These are phyloP conservation scores for Lochmaea capreae DNA, from an alignment of 2,888 invertebrate species.

Conservation along the genomic window DNA sequence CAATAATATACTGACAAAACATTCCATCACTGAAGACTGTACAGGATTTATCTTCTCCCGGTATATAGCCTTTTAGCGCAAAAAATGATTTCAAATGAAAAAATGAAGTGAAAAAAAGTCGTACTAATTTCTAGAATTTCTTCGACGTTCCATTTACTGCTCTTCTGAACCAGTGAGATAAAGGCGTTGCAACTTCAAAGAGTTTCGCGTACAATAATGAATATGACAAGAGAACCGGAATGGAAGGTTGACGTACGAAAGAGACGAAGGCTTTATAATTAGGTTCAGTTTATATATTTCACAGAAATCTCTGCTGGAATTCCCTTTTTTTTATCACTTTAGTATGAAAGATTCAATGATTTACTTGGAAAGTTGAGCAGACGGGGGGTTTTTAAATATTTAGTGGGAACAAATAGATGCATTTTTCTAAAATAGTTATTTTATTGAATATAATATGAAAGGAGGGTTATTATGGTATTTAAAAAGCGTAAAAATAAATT, in stretches of 20 bases:
- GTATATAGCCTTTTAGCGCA: background rate
- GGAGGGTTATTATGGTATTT: no score
- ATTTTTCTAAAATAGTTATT: no score
- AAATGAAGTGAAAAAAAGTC: constrained; percentile 10
- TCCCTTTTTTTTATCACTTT: constrained; percentile 19
- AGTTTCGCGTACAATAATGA: constrained; percentile 27
- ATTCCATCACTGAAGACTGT: no score
- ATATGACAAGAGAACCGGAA: constrained; percentile 26
- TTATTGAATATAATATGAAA: no score
- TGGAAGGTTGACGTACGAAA: constrained; percentile 16
- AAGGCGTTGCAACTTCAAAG: constrained; percentile 26
- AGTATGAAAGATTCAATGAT: constrained; percentile 1
- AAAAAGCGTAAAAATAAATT: no score
- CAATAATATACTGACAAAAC: no score
- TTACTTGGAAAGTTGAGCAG: background rate
- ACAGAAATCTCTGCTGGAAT: constrained; percentile 17
- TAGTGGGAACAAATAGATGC: no score
- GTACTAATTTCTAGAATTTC: constrained; percentile 22
- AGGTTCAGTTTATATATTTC: constrained; percentile 28
- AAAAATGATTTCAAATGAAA: constrained; percentile 4
- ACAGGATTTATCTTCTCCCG: no score
- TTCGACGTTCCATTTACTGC: constrained; percentile 25
- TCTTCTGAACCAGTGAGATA: constrained; percentile 20
- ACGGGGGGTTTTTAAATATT: no score
- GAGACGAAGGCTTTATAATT: constrained; percentile 19